Evolutionary conservation across 2,888 invertebrate species (phyloP), one percentile per base, ranked within the genome.

Genomic region (Polyploca ridens): DNA sequence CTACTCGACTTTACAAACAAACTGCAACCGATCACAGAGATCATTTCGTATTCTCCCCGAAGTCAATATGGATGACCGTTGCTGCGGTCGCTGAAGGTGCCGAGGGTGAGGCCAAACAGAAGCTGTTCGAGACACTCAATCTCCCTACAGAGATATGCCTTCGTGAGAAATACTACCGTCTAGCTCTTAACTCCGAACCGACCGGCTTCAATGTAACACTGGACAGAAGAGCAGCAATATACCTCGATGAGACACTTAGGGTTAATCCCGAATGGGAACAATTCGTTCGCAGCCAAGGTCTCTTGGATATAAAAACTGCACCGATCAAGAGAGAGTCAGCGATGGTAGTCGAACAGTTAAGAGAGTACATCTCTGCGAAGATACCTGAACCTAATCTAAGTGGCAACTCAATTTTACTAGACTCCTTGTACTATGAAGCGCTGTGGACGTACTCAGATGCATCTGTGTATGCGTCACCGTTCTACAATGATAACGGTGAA

Each of bases 341-440:
- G 14, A 66, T 35, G 6, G 67, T 71, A 33, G 65, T 67, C 0
- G 49, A 69, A 14, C 62, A 62, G 10, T 69, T 76, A 27, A 64
- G 64, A 33, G 63, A 66, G 49, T 62, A 64, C 4, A 68, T 76
- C 62, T 70, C 62, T 27, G 69, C 68, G 0, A 54, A 65, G 16
- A 62, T 72, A 16, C 68, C 65, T 19, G 64, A 44, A 14, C 64
- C 72, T 0, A 54, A 77, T 62, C 49, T 76, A 1, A 69, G 27
- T 5, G 81, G 81, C 0, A 79, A 81, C 54, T 81, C 81, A 0
- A 64, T 79, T 0, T 57, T 81, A 13, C 16, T 78, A 13, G 77
- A 80, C 62, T 69, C 74, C 14, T 33, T 33, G 33, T 33, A 59
- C 46, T 75, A 65, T 38, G 69, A 71, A 58, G 75, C 71, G 1